Evolutionary conservation across 2,113 vertebrate genomes (phyloP).

Genomic region (Phocoena sinus): DNA sequence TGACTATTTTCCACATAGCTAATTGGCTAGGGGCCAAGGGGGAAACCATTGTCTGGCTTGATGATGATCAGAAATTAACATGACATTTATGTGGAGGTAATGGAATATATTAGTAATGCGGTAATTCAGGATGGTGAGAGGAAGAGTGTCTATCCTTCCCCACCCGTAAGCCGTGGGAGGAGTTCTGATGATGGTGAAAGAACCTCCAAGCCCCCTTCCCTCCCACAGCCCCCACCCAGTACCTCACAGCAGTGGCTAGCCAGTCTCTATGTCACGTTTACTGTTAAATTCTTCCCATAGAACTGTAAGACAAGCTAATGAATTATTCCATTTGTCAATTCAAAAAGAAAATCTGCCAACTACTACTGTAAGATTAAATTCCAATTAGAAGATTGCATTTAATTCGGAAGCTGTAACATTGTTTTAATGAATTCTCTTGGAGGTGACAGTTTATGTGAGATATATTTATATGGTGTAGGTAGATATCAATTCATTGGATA

Average conservation of each 20-base stretch:
- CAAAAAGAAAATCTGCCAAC: constrained; percentile 82
- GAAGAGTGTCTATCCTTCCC: constrained; percentile 76
- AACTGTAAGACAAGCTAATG: constrained; percentile 85
- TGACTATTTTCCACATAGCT: constrained; percentile 87
- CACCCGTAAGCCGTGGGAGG: constrained; percentile 79
- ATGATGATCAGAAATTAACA: constrained; percentile 94
- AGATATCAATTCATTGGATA: constrained; percentile 81
- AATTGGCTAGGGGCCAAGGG: constrained; percentile 87
- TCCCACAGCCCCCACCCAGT: constrained; percentile 18
- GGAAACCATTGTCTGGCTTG: constrained; percentile 88
- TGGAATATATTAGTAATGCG: constrained; percentile 92
- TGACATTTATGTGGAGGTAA: constrained; percentile 95
- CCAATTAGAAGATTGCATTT: constrained; percentile 88
- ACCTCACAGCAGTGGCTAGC: constrained; percentile 78
- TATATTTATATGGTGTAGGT: constrained; percentile 81
- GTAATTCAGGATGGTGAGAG: constrained; percentile 87
- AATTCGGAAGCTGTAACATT: constrained; percentile 80
- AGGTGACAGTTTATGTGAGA: constrained; percentile 85
- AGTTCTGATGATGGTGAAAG: constrained; percentile 85
- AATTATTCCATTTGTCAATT: constrained; percentile 90
- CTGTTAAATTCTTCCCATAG: constrained; percentile 84
- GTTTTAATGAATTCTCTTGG: constrained; percentile 88
- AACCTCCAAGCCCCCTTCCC: constrained; percentile 70
- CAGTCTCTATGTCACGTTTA: constrained; percentile 85
- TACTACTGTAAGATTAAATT: constrained; percentile 87